Base-by-base conservation (phyloP, 2,113 vertebrate species). In the Tetrao urogallus region DNA sequence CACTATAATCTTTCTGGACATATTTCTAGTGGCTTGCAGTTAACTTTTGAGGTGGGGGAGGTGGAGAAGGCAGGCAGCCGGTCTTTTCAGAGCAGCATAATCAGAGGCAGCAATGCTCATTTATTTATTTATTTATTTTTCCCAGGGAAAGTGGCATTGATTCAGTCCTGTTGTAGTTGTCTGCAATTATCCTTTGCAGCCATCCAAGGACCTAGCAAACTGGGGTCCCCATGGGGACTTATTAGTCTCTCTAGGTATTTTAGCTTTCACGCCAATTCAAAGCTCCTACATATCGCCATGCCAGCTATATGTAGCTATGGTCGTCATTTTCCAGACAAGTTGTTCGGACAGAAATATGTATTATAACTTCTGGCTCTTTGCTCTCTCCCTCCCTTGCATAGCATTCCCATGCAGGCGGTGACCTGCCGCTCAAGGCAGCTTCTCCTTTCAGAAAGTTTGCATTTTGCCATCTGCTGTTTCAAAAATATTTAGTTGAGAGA, bases 121-220 rank as follows among this genome's bases (percentile, higher is more conserved):
- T 82, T 64, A n/a, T 16, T 13, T 4, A 10, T 48, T 47, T 36
- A 10, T 48, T 47, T 36, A 52, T 43, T 19, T 38, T 6, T 6
- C 3, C 24, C 28, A 57, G 67, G 32, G 93, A 86, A 96, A 95
- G 83, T 95, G 63, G 82, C 88, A 96, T 77, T 89, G 92, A 88
- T 96, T 97, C 87, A 86, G 58, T 88, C 83, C 82, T 67, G 34
- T 79, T 89, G 52, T 80, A 94, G 80, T 95, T 95, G 84, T 80
- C 93, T 95, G 93, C 97, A 97, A 96, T 98, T 98, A 97, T 97
- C 93, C 95, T 96, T 87, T 91, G 69, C 96, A 97, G 90, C 78
- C 95, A 94, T 97, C 96, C 95, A 95, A 97, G 93, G 88, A 91
- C 90, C 79, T 94, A 93, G 94, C 88, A 95, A 80, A 77, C 86